Conservation (phyloP, 1,140 invertebrate species). For the Chironomus striatipennis region DNA sequence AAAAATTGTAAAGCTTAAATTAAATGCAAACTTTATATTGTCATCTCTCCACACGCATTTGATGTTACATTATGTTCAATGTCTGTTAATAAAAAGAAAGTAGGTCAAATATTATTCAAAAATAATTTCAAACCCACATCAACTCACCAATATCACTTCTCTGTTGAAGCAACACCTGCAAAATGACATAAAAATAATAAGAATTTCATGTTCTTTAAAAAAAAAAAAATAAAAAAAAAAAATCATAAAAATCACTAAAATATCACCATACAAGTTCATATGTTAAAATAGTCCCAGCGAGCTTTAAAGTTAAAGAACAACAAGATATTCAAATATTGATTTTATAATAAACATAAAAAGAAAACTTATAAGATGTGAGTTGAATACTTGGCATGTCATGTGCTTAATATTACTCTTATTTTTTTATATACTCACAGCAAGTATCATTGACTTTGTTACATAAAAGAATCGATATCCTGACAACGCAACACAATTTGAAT, state of each 20-base stretch:
- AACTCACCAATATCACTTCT: not conserved
- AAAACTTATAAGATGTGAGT: not conserved
- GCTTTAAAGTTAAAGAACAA: constrained; percentile 35
- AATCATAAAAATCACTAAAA: no score
- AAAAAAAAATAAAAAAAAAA: no score
- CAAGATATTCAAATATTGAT: constrained; percentile 28
- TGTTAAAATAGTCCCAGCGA: constrained; percentile 58
- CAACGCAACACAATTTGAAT: constrained; percentile 43
- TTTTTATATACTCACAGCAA: constrained; percentile 43
- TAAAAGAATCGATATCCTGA: constrained; percentile 56
- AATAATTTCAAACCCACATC: no score
- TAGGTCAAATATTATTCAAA: no score
- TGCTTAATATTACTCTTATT: no score
- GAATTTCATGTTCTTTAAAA: no score
- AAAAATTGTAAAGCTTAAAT: no score
- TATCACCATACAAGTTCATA: constrained; percentile 51
- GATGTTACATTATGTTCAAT: not conserved
- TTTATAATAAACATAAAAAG: not conserved
- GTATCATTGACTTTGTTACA: constrained; percentile 49
- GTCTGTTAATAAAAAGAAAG: no score
- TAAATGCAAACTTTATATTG: not conserved
- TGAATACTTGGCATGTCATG: no score
- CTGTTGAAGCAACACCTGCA: constrained; percentile 38
- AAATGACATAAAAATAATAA: no score
- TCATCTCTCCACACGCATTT: not conserved